Percentiles rank a stretch among this genome's conserved stretches.
phyloP scores from a whole-genome alignment of 2,113 vertebrate species.

The Rhea americana region DNA sequence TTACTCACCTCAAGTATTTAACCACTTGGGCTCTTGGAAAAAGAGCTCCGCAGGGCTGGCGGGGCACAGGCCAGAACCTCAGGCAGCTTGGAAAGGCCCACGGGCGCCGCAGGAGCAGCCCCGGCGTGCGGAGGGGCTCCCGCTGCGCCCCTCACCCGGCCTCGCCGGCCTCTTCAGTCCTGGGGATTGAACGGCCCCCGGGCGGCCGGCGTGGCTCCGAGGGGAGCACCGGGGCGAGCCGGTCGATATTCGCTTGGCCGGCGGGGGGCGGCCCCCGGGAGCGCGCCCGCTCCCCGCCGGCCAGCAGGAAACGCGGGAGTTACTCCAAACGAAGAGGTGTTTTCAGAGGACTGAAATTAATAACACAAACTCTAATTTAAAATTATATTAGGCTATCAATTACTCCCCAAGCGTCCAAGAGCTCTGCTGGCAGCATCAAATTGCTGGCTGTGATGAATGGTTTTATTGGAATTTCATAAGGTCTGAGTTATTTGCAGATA shows the following conservation, averaged over 20 bases:
- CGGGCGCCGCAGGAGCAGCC: no score
- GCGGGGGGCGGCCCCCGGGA: neutral
- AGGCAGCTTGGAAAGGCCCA: no score
- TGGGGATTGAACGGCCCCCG: no score
- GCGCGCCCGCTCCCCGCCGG: accelerated
- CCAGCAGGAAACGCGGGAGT: neutral
- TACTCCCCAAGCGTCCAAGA: constrained; percentile 22
- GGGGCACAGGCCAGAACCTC: neutral
- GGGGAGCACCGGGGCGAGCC: no score
- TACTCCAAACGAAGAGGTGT: constrained; percentile 33
- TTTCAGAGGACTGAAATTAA: constrained; percentile 63
- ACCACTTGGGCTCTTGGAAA: neutral
- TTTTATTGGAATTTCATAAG: constrained; percentile 67
- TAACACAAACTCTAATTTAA: constrained; percentile 67
- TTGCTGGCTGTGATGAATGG: constrained; percentile 69
- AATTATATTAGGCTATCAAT: constrained; percentile 73
- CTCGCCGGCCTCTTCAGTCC: no score
- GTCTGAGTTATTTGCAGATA: constrained; percentile 64
- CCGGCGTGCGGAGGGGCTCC: no score
- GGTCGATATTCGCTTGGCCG: no score
- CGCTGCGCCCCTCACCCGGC: no score
- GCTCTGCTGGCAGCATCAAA: constrained; percentile 59
- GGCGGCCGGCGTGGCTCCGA: no score
- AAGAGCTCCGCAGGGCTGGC: neutral
- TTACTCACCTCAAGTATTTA: accelerated